These are phyloP conservation scores for Artibeus lituratus DNA, from an alignment of 2,797 vertebrate genomes.

Conservation along the genomic window DNA sequence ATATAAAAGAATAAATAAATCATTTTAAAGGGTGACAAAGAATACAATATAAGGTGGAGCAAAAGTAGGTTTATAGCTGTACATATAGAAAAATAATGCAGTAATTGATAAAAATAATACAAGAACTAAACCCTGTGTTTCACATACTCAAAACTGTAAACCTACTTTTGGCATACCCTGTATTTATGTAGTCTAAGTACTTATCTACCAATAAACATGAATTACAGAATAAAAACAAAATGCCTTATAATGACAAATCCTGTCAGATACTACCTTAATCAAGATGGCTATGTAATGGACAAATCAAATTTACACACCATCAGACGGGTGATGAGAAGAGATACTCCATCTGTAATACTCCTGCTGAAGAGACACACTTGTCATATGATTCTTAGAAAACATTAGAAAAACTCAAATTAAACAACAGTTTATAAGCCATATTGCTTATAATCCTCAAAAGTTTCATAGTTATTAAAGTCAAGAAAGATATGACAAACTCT, in stretches of 20 bases:
- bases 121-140: neutral
- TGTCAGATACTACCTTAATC: neutral
- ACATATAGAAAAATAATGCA: neutral
- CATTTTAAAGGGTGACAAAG: neutral
- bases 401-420: neutral
- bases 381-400: neutral
- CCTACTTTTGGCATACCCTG: neutral
- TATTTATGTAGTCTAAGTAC: neutral
- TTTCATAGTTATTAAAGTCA: neutral
- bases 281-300: neutral
- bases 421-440: neutral
- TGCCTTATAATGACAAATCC: neutral
- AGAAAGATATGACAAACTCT: neutral
- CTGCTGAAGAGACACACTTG: neutral
- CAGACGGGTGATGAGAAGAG: neutral
- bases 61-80: neutral
- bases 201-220: neutral
- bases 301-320: neutral
- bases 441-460: neutral
- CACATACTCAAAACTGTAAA: neutral
- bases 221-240: neutral
- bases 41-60: neutral
- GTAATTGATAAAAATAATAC: neutral
- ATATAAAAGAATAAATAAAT: neutral
- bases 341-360: neutral